These are phyloP conservation scores for Crocodylus rhombifer DNA, from an alignment of 2,797 vertebrate genomes.

Conservation along the genomic window DNA sequence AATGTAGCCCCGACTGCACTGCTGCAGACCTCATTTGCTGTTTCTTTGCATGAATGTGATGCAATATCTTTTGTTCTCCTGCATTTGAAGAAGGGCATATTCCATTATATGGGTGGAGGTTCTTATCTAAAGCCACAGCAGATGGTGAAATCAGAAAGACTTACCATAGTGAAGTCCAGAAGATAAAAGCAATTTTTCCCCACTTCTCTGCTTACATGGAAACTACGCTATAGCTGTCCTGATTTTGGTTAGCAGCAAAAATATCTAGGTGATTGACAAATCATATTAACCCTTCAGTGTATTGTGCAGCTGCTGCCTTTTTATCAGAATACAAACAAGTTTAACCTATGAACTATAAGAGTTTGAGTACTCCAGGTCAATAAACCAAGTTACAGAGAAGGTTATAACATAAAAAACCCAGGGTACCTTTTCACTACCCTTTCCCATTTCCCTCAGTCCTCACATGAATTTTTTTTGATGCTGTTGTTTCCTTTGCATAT, in stretches of 20 bases:
- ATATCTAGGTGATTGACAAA: neutral
- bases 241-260: neutral
- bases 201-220: neutral
- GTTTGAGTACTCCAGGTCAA: neutral
- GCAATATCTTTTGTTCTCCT: neutral
- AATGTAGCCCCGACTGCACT: neutral
- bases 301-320: neutral
- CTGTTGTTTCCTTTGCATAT: neutral
- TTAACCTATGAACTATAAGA: neutral
- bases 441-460: neutral
- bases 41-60: neutral
- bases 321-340: neutral
- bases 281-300: neutral
- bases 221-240: neutral
- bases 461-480: neutral
- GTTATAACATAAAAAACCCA: rapidly evolving
- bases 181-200: neutral
- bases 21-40: neutral
- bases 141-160: neutral
- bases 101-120: neutral
- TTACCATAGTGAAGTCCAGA: neutral
- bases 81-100: neutral
- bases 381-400: neutral
- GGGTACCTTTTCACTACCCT: neutral
- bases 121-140: neutral